Evolutionary conservation across 2,888 invertebrate genomes (phyloP), one percentile per base, ranked within the genome.

Genomic region (Hemithea aestivaria): DNA sequence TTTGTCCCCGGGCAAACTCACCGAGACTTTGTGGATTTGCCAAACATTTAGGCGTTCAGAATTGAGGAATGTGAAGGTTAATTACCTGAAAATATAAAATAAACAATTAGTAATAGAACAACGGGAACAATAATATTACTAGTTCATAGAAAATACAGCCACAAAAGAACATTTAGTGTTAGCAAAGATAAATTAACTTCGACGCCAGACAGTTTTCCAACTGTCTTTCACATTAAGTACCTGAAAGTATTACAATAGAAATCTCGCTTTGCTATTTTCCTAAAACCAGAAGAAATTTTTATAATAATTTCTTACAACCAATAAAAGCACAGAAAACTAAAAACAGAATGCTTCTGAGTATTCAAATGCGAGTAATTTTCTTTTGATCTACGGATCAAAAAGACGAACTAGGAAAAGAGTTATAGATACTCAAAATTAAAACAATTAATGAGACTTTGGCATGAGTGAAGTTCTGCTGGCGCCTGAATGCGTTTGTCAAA

Each of bases 41-140:
- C 82, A 84, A 83, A 63, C 75, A 70, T 75, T 75, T 63, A 72
- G 63, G 64, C 65, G 69, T 69, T 68, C 68, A 70, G 66, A 75
- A 73, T 75, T 70, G 69, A 73, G 71, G 73, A 80, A 82, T 73
- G 73, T 79, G 80, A 83, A 84, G 81, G 84, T 78, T 85, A 84
- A 77, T 84, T 85, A 83, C 83, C 81, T 82, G 83, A 77, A 84
- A 84, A 74, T 66, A 76, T 65, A 73, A 71, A 80, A 79, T 58
- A 71, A 71, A 77, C 65, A 73, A 74, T 79, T 66, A 76, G 64
- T 51, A 48, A 42, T 47, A 48, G 24, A 35, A 32, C 40, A 42
- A 34, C 42, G 29, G 41, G 20, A 40, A 39, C 34, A 38, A 44
- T 40, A 40, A 16, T 28, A 22, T 25, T 29, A 35, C 27, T 38